phyloP scores from a whole-genome alignment of 1,140 invertebrate genomes.

The Vanessa atalanta region DNA sequence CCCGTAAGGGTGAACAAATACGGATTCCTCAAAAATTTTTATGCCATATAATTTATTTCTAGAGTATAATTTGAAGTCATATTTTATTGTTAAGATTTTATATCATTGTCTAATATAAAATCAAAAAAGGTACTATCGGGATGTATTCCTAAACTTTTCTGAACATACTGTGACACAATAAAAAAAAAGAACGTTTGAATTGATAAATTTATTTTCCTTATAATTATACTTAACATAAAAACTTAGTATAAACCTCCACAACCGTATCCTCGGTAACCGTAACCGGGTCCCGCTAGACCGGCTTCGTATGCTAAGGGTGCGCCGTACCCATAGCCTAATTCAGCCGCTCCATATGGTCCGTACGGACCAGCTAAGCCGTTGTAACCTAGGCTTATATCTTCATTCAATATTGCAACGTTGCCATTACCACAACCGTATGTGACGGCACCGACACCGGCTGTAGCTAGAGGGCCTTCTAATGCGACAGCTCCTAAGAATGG shows the following conservation, averaged over 20 bases:
- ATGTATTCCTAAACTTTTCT: no score
- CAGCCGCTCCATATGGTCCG: slow-evolving; percentile 47
- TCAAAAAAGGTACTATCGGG: no score
- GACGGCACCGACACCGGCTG: slow-evolving; percentile 15
- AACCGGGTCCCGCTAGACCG: slow-evolving; percentile 9
- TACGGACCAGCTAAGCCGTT: not conserved
- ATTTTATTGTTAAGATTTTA: no score
- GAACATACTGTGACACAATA: no score
- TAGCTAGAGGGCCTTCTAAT: slow-evolving; percentile 26
- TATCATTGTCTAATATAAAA: no score
- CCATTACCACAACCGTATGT: slow-evolving; percentile 27
- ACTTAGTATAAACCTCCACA: not conserved
- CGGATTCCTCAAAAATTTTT: no score
- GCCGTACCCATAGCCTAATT: slow-evolving; percentile 42
- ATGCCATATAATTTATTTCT: no score
- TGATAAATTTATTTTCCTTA: not conserved
- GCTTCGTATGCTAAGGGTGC: slow-evolving; percentile 13
- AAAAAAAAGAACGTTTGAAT: not conserved
- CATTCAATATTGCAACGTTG: slow-evolving; percentile 27
- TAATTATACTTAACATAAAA: slow-evolving; percentile 4
- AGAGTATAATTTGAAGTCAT: no score
- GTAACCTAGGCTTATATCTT: slow-evolving; percentile 13
- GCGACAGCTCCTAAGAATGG: slow-evolving; percentile 32
- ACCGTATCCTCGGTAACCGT: slow-evolving; percentile 21
- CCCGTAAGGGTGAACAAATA: no score